Evolutionary conservation across 2,888 invertebrate species (phyloP), one percentile per base, ranked within the genome.

Genomic region (Ferrisia virgata): DNA sequence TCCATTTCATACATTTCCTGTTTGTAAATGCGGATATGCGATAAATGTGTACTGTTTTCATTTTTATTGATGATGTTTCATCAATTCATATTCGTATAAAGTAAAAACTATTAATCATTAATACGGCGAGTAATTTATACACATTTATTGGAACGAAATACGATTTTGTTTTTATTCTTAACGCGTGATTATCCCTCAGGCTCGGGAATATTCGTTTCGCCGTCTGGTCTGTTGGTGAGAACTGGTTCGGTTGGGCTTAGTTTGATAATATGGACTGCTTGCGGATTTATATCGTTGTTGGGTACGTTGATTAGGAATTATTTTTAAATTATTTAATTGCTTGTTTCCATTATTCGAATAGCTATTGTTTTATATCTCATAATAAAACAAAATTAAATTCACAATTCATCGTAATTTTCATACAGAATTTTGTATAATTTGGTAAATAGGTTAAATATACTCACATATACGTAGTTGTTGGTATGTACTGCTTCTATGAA

Each of bases 141-240:
- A 4, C n/a, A 64, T 78, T 78, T 78, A 25, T 40, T 78, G 39
- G 8, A 79, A 79, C 47, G 18, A 47, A 31, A 43, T 18, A 28
- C 22, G 18, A 28, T 43, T 39, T 18, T 69, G n/a, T 25, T 18
- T 33, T 64, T 36, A 85, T 85, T 86, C 86, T 58, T 43, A n/a
- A 3, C n/a, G 2, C 2, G 9, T 9, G 82, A 89, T 90, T 15
- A 89, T n/a, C n/a, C n/a, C n/a, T n/a, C n/a, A 96, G 96, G 97
- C 89, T 98, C 97, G 90, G 98, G 98, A 92, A 97, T 98, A 90
- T 98, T 98, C 92, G 96, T 98, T 90, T 97, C 97, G 91, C 97
- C 98, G 89, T 95, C 96, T 90, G 96, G 96, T 90, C 94, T 98
- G 89, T 91, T 98, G 89, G 92, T 93, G 90, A 93, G 95, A 90